Conservation (phyloP, 2,113 vertebrate species). For the Xerus inauris region DNA sequence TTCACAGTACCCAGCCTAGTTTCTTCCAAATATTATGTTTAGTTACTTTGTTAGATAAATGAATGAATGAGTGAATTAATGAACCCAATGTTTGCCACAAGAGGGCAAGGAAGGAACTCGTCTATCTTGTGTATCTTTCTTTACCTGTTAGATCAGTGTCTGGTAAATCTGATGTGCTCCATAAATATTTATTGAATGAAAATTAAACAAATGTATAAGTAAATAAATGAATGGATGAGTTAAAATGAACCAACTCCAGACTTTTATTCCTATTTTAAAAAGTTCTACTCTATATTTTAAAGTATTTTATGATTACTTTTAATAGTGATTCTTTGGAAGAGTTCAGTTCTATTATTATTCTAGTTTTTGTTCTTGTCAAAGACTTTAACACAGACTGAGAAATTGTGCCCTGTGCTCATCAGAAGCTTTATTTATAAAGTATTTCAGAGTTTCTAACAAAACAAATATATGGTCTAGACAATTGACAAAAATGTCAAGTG, state of each 20-base stretch:
- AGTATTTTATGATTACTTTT: conserved; percentile 50
- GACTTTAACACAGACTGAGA: neutral
- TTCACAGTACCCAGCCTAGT: neutral
- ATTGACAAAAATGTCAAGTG: too few relatives aligned
- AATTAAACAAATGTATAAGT: conserved; percentile 6
- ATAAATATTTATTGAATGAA: conserved; percentile 21
- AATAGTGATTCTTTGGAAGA: conserved; percentile 30
- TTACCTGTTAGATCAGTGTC: neutral
- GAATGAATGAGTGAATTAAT: neutral
- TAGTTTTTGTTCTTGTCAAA: conserved; percentile 54
- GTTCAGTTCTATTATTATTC: conserved; percentile 49
- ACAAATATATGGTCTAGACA: neutral
- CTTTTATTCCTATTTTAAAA: conserved; percentile 43
- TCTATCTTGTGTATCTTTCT: neutral
- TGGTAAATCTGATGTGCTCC: neutral
- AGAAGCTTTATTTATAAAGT: conserved; percentile 25
- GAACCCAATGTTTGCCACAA: neutral
- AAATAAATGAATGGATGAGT: conserved; percentile 17
- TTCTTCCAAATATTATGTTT: neutral
- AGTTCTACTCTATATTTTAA: neutral
- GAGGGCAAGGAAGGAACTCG: neutral
- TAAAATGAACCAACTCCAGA: neutral
- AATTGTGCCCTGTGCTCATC: neutral
- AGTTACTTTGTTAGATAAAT: neutral
- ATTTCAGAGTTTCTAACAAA: conserved; percentile 50